phyloP scores from a whole-genome alignment of 2,888 invertebrate genomes.

The Electrophaes corylata region DNA sequence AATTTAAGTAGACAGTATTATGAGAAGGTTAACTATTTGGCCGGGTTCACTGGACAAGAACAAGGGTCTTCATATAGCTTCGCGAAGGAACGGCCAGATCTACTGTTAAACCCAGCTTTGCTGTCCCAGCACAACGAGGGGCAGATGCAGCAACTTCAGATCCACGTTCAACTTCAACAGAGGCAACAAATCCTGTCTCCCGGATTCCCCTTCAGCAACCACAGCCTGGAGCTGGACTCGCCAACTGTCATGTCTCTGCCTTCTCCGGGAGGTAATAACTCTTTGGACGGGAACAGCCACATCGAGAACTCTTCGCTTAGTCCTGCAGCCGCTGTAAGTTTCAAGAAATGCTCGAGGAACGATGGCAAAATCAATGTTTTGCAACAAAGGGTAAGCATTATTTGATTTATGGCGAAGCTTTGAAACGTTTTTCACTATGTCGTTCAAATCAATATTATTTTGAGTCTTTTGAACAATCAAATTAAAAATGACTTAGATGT shows the following conservation, averaged over 20 bases:
- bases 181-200: constrained; percentile 85
- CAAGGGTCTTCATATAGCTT: constrained; percentile 85
- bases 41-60: constrained; percentile 74
- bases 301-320: constrained; percentile 85
- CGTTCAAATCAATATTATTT: constrained; percentile 41
- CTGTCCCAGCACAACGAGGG: constrained; percentile 80
- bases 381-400: constrained; percentile 94
- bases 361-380: constrained; percentile 87
- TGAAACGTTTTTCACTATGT: constrained; percentile 66
- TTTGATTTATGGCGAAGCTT: constrained; percentile 85
- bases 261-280: constrained; percentile 90
- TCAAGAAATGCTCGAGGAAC: constrained; percentile 85
- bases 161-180: constrained; percentile 89
- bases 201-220: constrained; percentile 86
- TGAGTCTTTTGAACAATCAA: constrained; percentile 27
- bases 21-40: constrained; percentile 77
- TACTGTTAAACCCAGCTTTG: constrained; percentile 82
- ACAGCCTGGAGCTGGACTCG: constrained; percentile 89
- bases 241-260: constrained; percentile 91
- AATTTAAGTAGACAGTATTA: constrained; percentile 85
- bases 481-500: constrained; percentile 61
- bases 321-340: constrained; percentile 88
- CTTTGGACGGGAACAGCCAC: constrained; percentile 86
- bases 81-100: constrained; percentile 85
- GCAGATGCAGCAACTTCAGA: constrained; percentile 87